Percentiles rank a stretch among this genome's conserved stretches.
Evolutionary conservation across 2,888 invertebrate species (phyloP).

Genomic region (Fissipunctia ypsillon): DNA sequence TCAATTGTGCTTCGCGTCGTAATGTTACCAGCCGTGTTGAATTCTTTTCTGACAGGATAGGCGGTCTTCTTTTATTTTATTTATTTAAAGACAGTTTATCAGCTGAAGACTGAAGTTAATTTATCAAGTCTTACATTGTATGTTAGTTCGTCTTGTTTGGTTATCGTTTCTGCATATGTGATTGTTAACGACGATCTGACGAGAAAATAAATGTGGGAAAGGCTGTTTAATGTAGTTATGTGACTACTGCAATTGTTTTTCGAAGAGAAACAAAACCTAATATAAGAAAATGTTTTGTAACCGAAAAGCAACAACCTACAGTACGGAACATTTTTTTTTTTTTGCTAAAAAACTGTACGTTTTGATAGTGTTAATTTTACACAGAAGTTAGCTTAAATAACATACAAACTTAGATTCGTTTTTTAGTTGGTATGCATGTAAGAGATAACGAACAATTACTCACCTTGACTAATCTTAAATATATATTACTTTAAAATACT

Average conservation of each 20-base stretch:
- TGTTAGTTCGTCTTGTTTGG: conserved; percentile 22
- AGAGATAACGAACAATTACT: conserved; percentile 54
- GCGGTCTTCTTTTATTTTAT: conserved; percentile 14
- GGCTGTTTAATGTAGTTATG: neutral
- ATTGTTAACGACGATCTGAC: conserved; percentile 12
- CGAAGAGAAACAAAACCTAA: neutral
- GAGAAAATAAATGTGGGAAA: conserved; percentile 1
- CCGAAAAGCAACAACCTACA: neutral
- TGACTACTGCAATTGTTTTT: too few relatives aligned
- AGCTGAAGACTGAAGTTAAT: conserved; percentile 31
- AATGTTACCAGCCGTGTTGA: conserved; percentile 49
- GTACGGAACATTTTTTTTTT: neutral
- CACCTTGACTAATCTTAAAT: conserved; percentile 65
- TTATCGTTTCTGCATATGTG: neutral
- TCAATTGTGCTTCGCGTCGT: conserved; percentile 38
- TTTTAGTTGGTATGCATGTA: conserved; percentile 12
- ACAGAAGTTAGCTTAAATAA: neutral
- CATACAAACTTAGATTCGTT: neutral
- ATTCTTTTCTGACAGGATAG: conserved; percentile 44
- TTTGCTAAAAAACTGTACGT: neutral
- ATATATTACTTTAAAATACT: conserved; percentile 54
- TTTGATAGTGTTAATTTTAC: neutral
- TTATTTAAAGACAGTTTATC: conserved; percentile 21
- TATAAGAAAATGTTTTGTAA: too few relatives aligned
- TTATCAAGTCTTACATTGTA: conserved; percentile 51